Evolutionary conservation across 2,113 vertebrate species (phyloP), one percentile per base, ranked within the genome.

Genomic region (Potamarius usumacintae): DNA sequence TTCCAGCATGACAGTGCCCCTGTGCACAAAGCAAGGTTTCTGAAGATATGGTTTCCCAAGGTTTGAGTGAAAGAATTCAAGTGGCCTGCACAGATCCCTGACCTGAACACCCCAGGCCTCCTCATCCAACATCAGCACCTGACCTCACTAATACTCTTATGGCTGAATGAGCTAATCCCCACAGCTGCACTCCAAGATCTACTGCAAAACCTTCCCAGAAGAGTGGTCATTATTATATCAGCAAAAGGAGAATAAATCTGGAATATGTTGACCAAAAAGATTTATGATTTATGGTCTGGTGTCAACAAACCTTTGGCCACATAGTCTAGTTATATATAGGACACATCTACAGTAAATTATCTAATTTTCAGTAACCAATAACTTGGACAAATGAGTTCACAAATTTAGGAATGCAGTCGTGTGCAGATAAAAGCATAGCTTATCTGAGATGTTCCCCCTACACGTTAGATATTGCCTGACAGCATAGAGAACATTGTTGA

Each of bases 401-500:
- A 42, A 69, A 69, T 30, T 5, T 12, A 69, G n/a, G 10, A 67
- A 27, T 27, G 25, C 22, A 67, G 1, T 67, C n/a, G 27, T 67
- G 63, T 67, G 12, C 63, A 67, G 12, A 30, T 69, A 30, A 69
- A 30, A 69, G 53, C 27, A 60, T 55, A 42, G 27, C 67, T 84
- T 6, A 72, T 42, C 65, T 58, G 22, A 65, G 67, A 30, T 34
- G 65, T 34, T 83, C 11, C 53, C 7, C 18, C 53, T 20, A 12
- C 50, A 27, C 27, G 2, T 7, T 58, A 55, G 18, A 11, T 53
- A 62, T 1, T 14, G 63, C 22, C 57, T 27, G 10, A 55, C 25
- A 69, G 50, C 27, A 30, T 53, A 86, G n/a, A 69, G 72, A 18
- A 63, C 20, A 9, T 76, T 76, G 55, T 78, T 71, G 63, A 85